Percentiles rank a stretch among this genome's conserved stretches.
These are phyloP conservation scores for Lumbricus terrestris DNA, from an alignment of 2,888 invertebrate genomes.

Conservation along the genomic window DNA sequence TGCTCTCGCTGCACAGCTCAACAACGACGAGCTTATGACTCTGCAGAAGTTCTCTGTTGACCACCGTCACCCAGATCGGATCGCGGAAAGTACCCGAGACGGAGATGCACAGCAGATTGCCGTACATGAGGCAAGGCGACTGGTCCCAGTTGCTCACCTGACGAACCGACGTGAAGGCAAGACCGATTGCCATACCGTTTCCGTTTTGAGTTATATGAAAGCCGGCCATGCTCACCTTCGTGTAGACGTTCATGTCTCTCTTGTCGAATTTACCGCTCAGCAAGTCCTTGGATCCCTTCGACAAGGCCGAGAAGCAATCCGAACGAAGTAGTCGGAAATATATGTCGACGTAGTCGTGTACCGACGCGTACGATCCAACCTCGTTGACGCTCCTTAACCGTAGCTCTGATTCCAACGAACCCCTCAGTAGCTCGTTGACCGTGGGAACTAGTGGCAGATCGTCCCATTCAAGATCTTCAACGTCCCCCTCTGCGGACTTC, in stretches of 20 bases:
- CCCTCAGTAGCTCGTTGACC: constrained; percentile 19
- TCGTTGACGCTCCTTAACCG: constrained; percentile 4
- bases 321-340: constrained; percentile 35
- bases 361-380: constrained; percentile 26
- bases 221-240: constrained; percentile 20
- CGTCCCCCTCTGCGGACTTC: background rate
- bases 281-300: constrained; percentile 20
- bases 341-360: constrained; percentile 31
- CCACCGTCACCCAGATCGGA: constrained; percentile 37
- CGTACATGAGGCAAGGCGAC: constrained; percentile 32
- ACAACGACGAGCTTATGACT: constrained; percentile 26
- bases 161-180: constrained; percentile 26
- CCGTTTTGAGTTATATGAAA: constrained; percentile 19
- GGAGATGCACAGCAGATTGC: constrained; percentile 36
- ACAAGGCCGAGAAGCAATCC: constrained; percentile 33
- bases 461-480: constrained; percentile 30
- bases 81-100: constrained; percentile 31
- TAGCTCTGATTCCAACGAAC: background rate
- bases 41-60: constrained; percentile 28
- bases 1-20: constrained; percentile 31
- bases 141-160: constrained; percentile 30
- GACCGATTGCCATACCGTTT: constrained; percentile 25
- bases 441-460: constrained; percentile 32
- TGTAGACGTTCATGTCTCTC: constrained; percentile 36
- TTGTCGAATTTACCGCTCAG: constrained; percentile 30